A percentile compares a stretch with the other conserved stretches of the same genome.
Conservation (phyloP, 2,888 invertebrate genomes). For the Notodonta ziczac region DNA sequence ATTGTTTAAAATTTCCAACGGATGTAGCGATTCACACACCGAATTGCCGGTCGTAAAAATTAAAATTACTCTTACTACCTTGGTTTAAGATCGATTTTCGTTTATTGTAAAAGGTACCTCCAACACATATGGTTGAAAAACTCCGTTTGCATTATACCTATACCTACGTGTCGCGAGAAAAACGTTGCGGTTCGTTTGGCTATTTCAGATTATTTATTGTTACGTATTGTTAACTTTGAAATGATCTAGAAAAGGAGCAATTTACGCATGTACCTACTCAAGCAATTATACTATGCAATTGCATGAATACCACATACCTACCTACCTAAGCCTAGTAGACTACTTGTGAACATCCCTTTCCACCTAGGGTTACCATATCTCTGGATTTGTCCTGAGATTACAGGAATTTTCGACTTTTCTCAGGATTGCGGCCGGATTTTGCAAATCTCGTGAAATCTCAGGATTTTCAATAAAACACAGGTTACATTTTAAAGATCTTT, state of each 20-base stretch:
- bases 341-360: too few relatives aligned
- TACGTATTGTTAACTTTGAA: neutral
- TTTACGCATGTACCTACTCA: neutral
- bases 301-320: too few relatives aligned
- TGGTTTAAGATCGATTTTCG: slow-evolving; percentile 23
- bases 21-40: slow-evolving; percentile 28
- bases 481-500: too few relatives aligned
- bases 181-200: slow-evolving; percentile 28
- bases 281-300: too few relatives aligned
- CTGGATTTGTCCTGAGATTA: too few relatives aligned
- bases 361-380: too few relatives aligned
- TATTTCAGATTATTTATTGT: slow-evolving; percentile 2
- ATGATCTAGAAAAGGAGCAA: neutral
- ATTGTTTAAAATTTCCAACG: slow-evolving; percentile 44
- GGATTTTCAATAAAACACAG: too few relatives aligned
- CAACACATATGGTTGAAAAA: slow-evolving; percentile 16
- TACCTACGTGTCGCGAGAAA: slow-evolving; percentile 29
- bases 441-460: too few relatives aligned
- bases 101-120: slow-evolving; percentile 1
- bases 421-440: too few relatives aligned
- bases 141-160: neutral
- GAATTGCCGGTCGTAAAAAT: neutral
- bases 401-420: too few relatives aligned
- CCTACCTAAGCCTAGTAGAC: too few relatives aligned
- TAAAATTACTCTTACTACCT: slow-evolving; percentile 13